A percentile compares a stretch with the other conserved stretches of the same genome.
Conservation (phyloP, 1,140 invertebrate species). For the Brachionus angularis region DNA sequence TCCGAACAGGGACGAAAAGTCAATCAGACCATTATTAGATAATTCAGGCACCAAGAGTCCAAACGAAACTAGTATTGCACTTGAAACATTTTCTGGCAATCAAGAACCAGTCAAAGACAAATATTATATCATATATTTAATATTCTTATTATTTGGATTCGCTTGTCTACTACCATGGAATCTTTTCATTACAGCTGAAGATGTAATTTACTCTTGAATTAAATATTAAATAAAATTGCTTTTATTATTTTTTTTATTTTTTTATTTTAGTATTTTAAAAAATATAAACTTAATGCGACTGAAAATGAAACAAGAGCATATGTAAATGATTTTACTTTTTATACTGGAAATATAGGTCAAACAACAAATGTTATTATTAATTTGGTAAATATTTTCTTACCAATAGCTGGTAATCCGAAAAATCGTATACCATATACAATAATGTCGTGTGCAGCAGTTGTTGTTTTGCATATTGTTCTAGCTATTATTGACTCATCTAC, state of each 20-base stretch:
- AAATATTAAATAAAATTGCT: background rate
- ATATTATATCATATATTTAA: slow-evolving; percentile 10
- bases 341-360: slow-evolving; percentile 24
- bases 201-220: slow-evolving; percentile 5
- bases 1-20: slow-evolving; percentile 8
- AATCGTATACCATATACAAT: slow-evolving; percentile 40
- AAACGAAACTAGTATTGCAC: background rate
- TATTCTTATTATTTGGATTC: slow-evolving; percentile 21
- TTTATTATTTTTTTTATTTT: background rate
- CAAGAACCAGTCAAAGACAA: background rate
- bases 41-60: too few relatives aligned
- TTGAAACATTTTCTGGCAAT: background rate
- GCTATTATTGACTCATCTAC: slow-evolving; percentile 28
- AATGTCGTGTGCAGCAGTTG: background rate
- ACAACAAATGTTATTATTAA: slow-evolving; percentile 40
- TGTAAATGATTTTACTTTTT: slow-evolving; percentile 14
- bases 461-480: slow-evolving; percentile 29
- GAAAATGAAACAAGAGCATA: background rate
- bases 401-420: slow-evolving; percentile 33
- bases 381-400: slow-evolving; percentile 14
- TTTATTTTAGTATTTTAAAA: slow-evolving; percentile 23
- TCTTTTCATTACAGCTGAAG: slow-evolving; percentile 15
- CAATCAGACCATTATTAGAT: slow-evolving; percentile 7
- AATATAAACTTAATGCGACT: slow-evolving; percentile 17
- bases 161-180: slow-evolving; percentile 27